These are phyloP conservation scores for Amiota mariae DNA, from an alignment of 2,888 invertebrate species.

Conservation along the genomic window DNA sequence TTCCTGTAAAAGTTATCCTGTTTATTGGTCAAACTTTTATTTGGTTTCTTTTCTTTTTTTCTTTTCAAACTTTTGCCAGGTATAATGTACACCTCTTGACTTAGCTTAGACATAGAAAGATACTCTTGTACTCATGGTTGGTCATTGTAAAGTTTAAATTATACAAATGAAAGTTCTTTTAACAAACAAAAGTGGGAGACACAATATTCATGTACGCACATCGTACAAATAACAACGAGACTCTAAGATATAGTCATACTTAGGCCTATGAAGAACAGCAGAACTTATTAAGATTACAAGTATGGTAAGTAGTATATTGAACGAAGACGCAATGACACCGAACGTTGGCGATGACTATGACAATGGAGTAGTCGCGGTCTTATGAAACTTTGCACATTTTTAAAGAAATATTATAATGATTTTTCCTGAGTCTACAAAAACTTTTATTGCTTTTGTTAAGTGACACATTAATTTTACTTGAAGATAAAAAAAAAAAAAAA, in stretches of 20 bases:
- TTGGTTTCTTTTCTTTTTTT: conserved; percentile 47
- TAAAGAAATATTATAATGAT: conserved; percentile 11
- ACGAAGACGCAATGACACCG: background rate
- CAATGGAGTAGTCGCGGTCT: background rate
- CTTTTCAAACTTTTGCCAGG: conserved; percentile 50
- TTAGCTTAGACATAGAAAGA: background rate
- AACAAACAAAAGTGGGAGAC: background rate
- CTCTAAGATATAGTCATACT: background rate
- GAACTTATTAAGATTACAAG: background rate
- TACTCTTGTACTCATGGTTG: background rate
- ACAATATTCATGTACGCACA: background rate
- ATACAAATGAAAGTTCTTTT: conserved; percentile 41
- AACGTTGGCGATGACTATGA: background rate
- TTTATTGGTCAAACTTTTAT: conserved; percentile 59
- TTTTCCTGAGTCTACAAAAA: conserved; percentile 34
- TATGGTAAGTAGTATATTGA: background rate
- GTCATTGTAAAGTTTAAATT: conserved; percentile 64
- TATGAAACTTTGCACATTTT: conserved; percentile 30
- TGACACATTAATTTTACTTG: conserved; percentile 47
- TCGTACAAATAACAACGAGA: background rate
- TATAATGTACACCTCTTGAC: conserved; percentile 33
- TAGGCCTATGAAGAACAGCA: background rate
- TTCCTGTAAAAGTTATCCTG: conserved; percentile 48
- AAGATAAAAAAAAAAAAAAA: conserved; percentile 37
- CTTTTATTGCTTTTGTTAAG: conserved; percentile 42